Conservation (phyloP, 2,113 vertebrate genomes). For the Marcusenius ussheri region DNA sequence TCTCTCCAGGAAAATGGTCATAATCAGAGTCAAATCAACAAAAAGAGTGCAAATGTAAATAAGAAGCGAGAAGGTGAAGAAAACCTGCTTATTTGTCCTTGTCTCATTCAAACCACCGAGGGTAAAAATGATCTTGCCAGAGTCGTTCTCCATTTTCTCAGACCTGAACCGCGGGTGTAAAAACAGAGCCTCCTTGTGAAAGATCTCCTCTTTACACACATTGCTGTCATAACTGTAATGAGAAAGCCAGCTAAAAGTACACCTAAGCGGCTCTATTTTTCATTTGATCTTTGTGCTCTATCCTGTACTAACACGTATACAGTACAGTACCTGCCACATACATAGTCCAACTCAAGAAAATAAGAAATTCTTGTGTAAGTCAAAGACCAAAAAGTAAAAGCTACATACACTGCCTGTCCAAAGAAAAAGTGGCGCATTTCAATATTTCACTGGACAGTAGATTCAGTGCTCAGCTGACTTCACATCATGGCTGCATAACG, state of each 20-base stretch:
- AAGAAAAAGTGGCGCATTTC: too few relatives aligned
- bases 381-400: neutral
- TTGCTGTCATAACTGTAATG: neutral
- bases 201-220: neutral
- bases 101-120: neutral
- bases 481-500: too few relatives aligned
- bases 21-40: neutral
- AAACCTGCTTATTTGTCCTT: neutral
- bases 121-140: neutral
- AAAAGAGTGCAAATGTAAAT: conserved; percentile 6
- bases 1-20: conserved; percentile 1
- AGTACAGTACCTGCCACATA: neutral
- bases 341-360: neutral
- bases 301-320: neutral
- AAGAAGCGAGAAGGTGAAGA: conserved; percentile 10
- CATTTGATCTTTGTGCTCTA: neutral
- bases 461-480: too few relatives aligned
- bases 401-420: neutral
- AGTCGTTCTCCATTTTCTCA: neutral
- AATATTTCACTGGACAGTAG: too few relatives aligned
- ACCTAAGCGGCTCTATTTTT: neutral
- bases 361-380: neutral
- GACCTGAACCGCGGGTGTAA: neutral
- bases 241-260: neutral
- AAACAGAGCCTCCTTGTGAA: neutral